Evolutionary conservation across 1,140 invertebrate genomes (phyloP).

Genomic region (Drosophila sp.): DNA sequence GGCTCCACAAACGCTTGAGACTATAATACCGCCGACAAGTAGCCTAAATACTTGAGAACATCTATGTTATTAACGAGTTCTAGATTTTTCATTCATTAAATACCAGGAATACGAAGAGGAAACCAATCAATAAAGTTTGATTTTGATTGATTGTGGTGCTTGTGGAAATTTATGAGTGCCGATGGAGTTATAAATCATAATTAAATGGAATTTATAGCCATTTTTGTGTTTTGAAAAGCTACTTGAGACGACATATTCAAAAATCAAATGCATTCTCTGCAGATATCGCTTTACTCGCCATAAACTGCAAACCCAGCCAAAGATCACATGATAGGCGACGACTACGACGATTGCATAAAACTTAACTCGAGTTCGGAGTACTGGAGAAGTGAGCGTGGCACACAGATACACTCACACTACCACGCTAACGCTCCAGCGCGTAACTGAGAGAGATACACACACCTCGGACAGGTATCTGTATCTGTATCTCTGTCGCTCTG

Average conservation of each 20-base stretch:
- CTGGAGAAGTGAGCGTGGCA: constrained; percentile 45
- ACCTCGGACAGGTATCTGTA: constrained; percentile 43
- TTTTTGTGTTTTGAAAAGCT: constrained; percentile 25
- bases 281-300: constrained; percentile 26
- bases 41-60: constrained; percentile 20
- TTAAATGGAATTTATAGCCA: constrained; percentile 55
- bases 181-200: constrained; percentile 65
- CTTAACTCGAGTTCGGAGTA: constrained; percentile 61
- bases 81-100: constrained; percentile 45
- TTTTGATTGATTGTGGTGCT: constrained; percentile 65
- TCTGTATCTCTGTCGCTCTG: constrained; percentile 47
- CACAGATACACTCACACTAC: constrained; percentile 30
- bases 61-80: constrained; percentile 31
- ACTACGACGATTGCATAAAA: constrained; percentile 67
- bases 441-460: constrained; percentile 22
- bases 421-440: neutral
- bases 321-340: constrained; percentile 66
- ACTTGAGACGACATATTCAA: constrained; percentile 28
- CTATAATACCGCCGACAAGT: constrained; percentile 23
- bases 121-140: constrained; percentile 53
- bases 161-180: constrained; percentile 47
- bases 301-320: constrained; percentile 22
- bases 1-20: constrained; percentile 21
- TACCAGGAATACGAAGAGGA: constrained; percentile 16
- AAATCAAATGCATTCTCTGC: constrained; percentile 1